Conservation (phyloP, 92 coral and sea anemone genomes). For the Phymanthus crucifer region DNA sequence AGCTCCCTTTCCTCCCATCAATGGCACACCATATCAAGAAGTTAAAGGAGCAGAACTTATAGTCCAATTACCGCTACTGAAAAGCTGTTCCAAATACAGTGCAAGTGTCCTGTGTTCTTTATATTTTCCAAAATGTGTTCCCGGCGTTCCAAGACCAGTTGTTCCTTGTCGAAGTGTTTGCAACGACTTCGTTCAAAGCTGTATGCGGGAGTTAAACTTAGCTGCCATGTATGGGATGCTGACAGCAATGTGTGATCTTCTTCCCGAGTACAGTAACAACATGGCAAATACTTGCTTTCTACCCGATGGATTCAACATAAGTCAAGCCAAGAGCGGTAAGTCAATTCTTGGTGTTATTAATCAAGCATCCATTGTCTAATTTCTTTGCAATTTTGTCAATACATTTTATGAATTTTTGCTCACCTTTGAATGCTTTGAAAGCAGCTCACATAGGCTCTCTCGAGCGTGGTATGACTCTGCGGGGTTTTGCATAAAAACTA, state of each 20-base stretch:
- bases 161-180: constrained; percentile 66
- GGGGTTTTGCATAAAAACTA: too few relatives aligned
- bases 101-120: constrained; percentile 62
- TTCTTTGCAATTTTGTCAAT: neutral
- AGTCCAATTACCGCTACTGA: constrained; percentile 24
- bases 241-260: constrained; percentile 51
- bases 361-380: neutral
- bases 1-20: constrained; percentile 51
- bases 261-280: constrained; percentile 34
- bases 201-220: constrained; percentile 1
- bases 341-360: neutral
- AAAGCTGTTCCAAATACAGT: constrained; percentile 39
- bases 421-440: too few relatives aligned
- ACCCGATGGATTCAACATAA: constrained; percentile 46
- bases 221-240: constrained; percentile 47
- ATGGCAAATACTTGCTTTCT: constrained; percentile 44
- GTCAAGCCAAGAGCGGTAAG: constrained; percentile 25
- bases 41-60: constrained; percentile 34
- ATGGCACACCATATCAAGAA: constrained; percentile 56
- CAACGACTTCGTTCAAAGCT: constrained; percentile 47
- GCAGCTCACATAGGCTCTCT: too few relatives aligned
- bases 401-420: too few relatives aligned
- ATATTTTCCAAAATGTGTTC: constrained; percentile 63
- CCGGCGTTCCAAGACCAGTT: constrained; percentile 13
- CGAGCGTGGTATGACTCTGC: too few relatives aligned